Conservation (phyloP, 2,888 invertebrate genomes). For the Timandra comae region DNA sequence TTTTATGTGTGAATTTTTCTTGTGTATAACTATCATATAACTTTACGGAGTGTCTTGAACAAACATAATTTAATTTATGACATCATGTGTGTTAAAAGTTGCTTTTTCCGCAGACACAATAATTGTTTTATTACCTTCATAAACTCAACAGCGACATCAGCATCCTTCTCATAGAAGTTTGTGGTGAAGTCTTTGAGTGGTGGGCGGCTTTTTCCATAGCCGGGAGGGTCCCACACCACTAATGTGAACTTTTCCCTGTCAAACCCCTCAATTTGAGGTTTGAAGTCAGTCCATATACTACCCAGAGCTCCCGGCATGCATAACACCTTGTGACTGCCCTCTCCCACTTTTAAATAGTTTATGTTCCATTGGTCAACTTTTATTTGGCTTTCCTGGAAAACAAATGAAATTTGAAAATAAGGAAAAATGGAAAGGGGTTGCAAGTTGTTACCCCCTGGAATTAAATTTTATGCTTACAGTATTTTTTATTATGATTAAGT, state of each 20-base stretch:
- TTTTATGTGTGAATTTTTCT: too few relatives aligned
- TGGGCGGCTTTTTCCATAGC: conserved; percentile 90
- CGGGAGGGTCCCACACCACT: conserved; percentile 90
- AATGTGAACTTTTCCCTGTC: conserved; percentile 79
- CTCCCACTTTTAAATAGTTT: conserved; percentile 78
- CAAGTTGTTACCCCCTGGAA: too few relatives aligned
- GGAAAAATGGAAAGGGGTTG: too few relatives aligned
- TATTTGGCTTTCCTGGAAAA: conserved; percentile 79
- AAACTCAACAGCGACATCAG: conserved; percentile 80
- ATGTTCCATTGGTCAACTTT: conserved; percentile 76
- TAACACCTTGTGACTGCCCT: conserved; percentile 78
- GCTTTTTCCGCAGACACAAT: too few relatives aligned
- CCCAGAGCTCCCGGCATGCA: conserved; percentile 90
- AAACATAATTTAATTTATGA: too few relatives aligned
- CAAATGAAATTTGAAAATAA: too few relatives aligned
- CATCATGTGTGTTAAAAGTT: too few relatives aligned
- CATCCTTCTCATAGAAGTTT: conserved; percentile 86
- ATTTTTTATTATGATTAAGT: too few relatives aligned
- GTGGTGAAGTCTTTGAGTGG: conserved; percentile 82
- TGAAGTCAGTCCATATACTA: conserved; percentile 89
- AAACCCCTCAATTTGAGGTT: conserved; percentile 83
- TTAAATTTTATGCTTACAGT: too few relatives aligned
- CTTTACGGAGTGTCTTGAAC: too few relatives aligned
- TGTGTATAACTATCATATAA: too few relatives aligned
- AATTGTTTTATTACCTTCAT: conserved; percentile 77